These are phyloP conservation scores for Calliopum simillimum DNA, from an alignment of 2,888 invertebrate genomes.

Conservation along the genomic window DNA sequence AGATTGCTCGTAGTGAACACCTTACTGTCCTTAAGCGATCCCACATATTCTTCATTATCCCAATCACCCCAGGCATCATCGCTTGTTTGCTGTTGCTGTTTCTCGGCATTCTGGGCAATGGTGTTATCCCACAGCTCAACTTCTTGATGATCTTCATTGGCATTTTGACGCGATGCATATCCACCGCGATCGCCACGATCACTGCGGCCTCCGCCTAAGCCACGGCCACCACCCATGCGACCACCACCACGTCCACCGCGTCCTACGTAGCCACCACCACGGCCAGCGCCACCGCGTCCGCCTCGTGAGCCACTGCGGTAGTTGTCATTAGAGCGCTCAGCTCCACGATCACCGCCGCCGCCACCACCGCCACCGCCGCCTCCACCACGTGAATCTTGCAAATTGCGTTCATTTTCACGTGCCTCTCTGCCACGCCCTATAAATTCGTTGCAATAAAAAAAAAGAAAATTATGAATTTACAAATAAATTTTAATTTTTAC, in stretches of 20 bases:
- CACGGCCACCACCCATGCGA: constrained; percentile 67
- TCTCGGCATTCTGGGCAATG: constrained; percentile 66
- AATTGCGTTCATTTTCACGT: constrained; percentile 74
- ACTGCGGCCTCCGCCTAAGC: constrained; percentile 68
- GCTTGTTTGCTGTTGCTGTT: constrained; percentile 60
- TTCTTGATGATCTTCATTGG: constrained; percentile 65
- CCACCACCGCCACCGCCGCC: constrained; percentile 49
- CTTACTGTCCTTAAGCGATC: constrained; percentile 93
- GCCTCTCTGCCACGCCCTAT: constrained; percentile 73
- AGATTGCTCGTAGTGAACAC: constrained; percentile 83
- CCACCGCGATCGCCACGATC: constrained; percentile 56
- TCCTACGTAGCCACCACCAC: constrained; percentile 67
- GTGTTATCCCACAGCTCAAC: constrained; percentile 74
- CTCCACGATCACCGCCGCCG: constrained; percentile 46
- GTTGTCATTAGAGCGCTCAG: constrained; percentile 47
- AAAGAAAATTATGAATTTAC: not conserved
- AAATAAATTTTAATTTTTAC: constrained; percentile 33
- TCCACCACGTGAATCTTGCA: constrained; percentile 64
- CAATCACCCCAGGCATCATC: constrained; percentile 76
- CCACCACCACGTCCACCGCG: constrained; percentile 68
- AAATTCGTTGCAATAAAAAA: not conserved
- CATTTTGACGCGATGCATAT: constrained; percentile 57
- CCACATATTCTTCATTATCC: constrained; percentile 96
- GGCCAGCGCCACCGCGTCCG: constrained; percentile 62
- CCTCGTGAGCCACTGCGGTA: constrained; percentile 52